phyloP scores from a whole-genome alignment of 2,888 invertebrate genomes.

The Synergus gifuensis region DNA sequence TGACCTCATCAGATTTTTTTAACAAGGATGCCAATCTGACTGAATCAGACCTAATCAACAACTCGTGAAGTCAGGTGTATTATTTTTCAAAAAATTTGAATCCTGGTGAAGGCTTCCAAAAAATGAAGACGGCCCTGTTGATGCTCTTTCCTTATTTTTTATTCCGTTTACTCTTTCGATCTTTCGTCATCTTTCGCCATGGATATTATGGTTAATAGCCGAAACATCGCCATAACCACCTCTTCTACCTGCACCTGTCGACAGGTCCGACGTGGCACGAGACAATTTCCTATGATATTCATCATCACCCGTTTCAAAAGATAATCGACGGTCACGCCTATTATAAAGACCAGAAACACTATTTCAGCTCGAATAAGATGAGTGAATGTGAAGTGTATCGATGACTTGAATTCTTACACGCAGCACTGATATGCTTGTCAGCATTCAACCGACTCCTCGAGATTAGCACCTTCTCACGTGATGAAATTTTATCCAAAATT shows the following conservation, averaged over 20 bases:
- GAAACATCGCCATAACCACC: constrained; percentile 51
- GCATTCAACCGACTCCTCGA: not conserved
- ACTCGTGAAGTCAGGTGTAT: too few relatives aligned
- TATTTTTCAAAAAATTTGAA: not conserved
- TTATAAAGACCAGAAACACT: constrained; percentile 42
- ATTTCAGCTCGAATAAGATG: not conserved
- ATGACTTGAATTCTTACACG: constrained; percentile 9
- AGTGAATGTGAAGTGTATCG: constrained; percentile 14
- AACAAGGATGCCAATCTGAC: too few relatives aligned
- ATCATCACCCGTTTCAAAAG: constrained; percentile 68
- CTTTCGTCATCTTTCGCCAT: not conserved
- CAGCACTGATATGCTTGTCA: not conserved
- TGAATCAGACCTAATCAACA: too few relatives aligned
- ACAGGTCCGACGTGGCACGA: constrained; percentile 66
- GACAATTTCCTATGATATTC: constrained; percentile 72
- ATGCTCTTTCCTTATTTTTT: not conserved
- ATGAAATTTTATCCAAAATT: too few relatives aligned
- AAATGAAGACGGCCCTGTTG: not conserved
- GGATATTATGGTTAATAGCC: not conserved
- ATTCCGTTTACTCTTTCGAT: constrained; percentile 12
- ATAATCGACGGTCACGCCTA: constrained; percentile 73
- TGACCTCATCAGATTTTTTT: too few relatives aligned
- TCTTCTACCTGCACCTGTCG: constrained; percentile 67
- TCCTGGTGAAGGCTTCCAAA: not conserved
- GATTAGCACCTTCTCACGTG: too few relatives aligned